Evolutionary conservation across 2,797 vertebrate genomes (phyloP), one percentile per base, ranked within the genome.

Genomic region (Myripristis jacobus): DNA sequence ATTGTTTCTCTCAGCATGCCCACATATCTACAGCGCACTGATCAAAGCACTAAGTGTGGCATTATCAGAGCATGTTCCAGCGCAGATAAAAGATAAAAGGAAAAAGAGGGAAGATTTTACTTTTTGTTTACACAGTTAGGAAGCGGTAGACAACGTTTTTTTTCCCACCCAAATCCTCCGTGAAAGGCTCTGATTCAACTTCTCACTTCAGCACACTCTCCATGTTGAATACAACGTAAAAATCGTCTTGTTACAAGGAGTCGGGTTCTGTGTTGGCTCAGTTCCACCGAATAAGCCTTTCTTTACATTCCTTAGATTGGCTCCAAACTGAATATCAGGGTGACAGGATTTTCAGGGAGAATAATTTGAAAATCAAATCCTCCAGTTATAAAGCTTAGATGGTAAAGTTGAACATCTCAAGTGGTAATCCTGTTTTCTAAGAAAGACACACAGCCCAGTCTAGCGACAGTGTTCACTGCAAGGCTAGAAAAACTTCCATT

Each of bases 41-140:
- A 76, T 76, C 73, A 70, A 76, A 76, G 73, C 66, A 38, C 2
- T n/a, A 29, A 22, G 15, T 9, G 21, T 56, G 58, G 59, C 36
- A 0, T 57, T 34, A 63, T 75, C 52, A 6, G 16, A 52, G 59
- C 53, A 22, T 0, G 29, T 57, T 48, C 27, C 51, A 44, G 21
- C 51, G 29, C 27, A 51, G 63, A 50, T 67, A 21, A 21, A 52
- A 77, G 62, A 69, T 50, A 13, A 52, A 66, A 58, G 43, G 53
- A 13, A 24, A 25, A n/a, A 21, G 12, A 50, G 9, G n/a, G 21
- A 65, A 44, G 34, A 6, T 57, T 66, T 18, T 16, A 4, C 1
- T 52, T 61, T 48, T 53, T 31, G 16, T 44, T 16, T 27, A 19
- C n/a, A 11, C 34, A 34, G 27, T 24, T 18, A 18, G 34, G 54